Conservation (phyloP, 64 coral and sea anemone genomes). For the Montipora foliosa region DNA sequence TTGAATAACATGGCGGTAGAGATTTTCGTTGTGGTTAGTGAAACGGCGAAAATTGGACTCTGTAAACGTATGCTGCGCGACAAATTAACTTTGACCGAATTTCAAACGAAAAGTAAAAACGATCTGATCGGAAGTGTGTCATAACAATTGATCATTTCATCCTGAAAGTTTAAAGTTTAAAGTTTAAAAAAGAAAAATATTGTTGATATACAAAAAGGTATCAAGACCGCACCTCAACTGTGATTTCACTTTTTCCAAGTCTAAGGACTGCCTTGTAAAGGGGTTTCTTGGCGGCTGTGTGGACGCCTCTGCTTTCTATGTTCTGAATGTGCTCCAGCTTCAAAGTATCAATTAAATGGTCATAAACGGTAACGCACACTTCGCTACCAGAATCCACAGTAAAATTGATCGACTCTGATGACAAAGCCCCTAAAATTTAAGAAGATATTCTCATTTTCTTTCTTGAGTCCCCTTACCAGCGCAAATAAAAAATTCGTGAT, state of each 20-base stretch:
- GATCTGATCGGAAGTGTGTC: background rate
- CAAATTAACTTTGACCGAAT: too few relatives aligned
- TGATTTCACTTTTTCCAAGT: conserved; percentile 54
- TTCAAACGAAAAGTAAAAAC: too few relatives aligned
- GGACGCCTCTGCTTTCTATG: conserved; percentile 65
- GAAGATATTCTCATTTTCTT: too few relatives aligned
- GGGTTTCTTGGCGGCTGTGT: conserved; percentile 35
- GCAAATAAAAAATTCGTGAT: background rate
- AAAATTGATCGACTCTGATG: conserved; percentile 49
- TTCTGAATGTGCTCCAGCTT: conserved; percentile 7
- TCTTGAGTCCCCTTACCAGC: background rate
- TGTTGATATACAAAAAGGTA: background rate
- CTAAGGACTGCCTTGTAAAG: conserved; percentile 57
- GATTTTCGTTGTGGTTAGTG: too few relatives aligned
- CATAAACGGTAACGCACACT: conserved; percentile 51
- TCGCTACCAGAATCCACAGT: conserved; percentile 82
- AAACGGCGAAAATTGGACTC: too few relatives aligned
- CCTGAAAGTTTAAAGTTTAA: too few relatives aligned
- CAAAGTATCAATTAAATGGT: conserved; percentile 30
- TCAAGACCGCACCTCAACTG: conserved; percentile 66
- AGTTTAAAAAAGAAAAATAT: background rate
- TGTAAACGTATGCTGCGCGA: too few relatives aligned
- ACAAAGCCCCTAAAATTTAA: conserved; percentile 11
- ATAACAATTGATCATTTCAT: background rate
- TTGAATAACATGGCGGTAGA: too few relatives aligned